Base-by-base conservation (phyloP, 2,797 vertebrate genomes). In the Acanthurus tractus region DNA sequence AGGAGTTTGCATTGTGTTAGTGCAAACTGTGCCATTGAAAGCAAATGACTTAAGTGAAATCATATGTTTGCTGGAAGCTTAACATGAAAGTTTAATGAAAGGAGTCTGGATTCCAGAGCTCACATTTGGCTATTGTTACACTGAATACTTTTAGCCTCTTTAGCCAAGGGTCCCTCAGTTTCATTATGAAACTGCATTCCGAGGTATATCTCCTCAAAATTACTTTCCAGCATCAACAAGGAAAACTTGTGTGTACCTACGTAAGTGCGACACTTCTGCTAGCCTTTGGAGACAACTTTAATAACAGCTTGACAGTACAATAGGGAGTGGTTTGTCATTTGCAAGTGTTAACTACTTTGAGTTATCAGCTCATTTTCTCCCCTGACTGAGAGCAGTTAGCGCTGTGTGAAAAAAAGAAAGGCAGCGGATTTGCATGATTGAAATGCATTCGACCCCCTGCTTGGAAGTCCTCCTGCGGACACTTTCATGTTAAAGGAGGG, bases 401-500 rank as follows among this genome's bases (percentile, higher is more conserved):
- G 71, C 69, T 17, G 65, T 36, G 73, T 48, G 81, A 75, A 66
- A 83, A 7, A 79, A 63, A 85, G 61, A 87, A 87, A 89, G 74
- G 64, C 18, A 34, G 75, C 0, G 63, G 23, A 90, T 92, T 91
- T 89, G 82, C 90, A 92, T 90, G 81, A 87, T 79, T 87, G 74
- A 86, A 61, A 88, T 63, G 66, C 74, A 57, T 79, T 66, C 58
- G 61, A 62, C 48, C 86, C 63, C 70, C 78, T 55, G 74, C 66
- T 50, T 52, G 46, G 74, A 54, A 68, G 68, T 79, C 77, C 67
- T 73, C 70, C 72, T 23, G 46, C 59, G 70, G 80, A 85, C 62
- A 79, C 91, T 90, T 89, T 86, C 71, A 85, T 92, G 83, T 64
- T 87, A 89, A 93, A 90, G 77, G 70, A 14, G 48, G 25, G 73